phyloP scores from a whole-genome alignment of 2,797 vertebrate genomes.

The Knipowitschia caucasica region DNA sequence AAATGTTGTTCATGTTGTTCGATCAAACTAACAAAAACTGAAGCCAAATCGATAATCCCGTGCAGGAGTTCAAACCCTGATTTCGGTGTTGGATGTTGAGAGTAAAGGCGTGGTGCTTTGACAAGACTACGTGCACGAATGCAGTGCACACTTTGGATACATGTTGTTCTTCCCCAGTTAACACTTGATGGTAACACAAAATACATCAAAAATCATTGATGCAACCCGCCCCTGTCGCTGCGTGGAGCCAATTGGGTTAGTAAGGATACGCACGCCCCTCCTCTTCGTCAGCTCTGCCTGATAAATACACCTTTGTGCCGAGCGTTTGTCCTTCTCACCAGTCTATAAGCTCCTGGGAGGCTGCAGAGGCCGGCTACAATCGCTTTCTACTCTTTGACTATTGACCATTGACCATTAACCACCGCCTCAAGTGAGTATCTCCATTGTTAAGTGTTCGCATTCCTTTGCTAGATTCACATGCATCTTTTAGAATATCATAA shows the following conservation, averaged over 20 bases:
- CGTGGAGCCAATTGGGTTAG: constrained; percentile 56
- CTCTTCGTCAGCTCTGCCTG: constrained; percentile 2
- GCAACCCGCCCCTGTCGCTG: constrained; percentile 37
- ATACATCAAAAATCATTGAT: constrained; percentile 35
- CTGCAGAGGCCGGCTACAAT: constrained; percentile 1
- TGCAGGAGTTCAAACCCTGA: too few species aligned
- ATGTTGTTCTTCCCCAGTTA: constrained; percentile 14
- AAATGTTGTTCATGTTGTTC: too few species aligned
- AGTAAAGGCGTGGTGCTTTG: not conserved
- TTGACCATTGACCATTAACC: too few species aligned
- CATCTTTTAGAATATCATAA: not conserved
- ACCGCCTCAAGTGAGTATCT: constrained; percentile 55
- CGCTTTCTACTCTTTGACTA: constrained; percentile 10
- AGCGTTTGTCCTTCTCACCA: constrained; percentile 30
- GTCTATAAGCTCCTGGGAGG: constrained; percentile 1
- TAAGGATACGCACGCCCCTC: constrained; percentile 58
- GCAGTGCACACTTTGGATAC: constrained; percentile 14
- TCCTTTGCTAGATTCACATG: not conserved
- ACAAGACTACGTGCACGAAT: not conserved
- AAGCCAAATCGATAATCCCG: too few species aligned
- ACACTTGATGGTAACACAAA: not conserved
- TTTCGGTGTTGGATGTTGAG: not conserved
- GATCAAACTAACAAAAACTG: too few species aligned
- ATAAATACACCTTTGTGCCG: constrained; percentile 58
- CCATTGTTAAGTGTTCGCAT: not conserved